Evolutionary conservation across 2,888 invertebrate genomes (phyloP).

Genomic region (Mesorhabditis sp.): DNA sequence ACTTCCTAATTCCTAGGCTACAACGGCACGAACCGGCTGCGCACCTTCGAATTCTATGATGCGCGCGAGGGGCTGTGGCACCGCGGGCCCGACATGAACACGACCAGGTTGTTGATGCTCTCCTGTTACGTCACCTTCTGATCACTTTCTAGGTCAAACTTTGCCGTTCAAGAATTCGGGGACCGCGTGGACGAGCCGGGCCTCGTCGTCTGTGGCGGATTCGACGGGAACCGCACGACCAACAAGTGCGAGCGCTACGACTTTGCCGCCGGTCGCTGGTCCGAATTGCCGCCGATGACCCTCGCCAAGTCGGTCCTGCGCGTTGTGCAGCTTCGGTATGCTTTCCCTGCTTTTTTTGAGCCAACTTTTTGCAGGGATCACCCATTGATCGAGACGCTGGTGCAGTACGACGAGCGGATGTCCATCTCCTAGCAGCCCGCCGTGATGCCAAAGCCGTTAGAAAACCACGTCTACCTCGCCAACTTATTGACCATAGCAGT

Average conservation of each 20-base stretch:
- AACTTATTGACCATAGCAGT: too few relatives aligned
- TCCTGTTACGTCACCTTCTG: too few relatives aligned
- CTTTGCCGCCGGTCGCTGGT: not conserved
- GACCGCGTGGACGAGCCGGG: not conserved
- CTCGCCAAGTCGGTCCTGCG: not conserved
- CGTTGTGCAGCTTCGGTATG: not conserved
- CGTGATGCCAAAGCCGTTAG: too few relatives aligned
- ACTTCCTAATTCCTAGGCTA: not conserved
- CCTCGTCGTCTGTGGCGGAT: not conserved
- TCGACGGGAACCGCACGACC: not conserved
- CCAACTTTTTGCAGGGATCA: not conserved
- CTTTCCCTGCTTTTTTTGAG: not conserved
- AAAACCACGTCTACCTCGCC: too few relatives aligned
- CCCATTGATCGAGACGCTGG: not conserved
- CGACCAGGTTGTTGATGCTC: not conserved
- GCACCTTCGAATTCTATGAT: not conserved
- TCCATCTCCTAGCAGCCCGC: too few relatives aligned
- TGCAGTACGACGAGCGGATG: not conserved
- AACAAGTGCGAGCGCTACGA: constrained; percentile 5
- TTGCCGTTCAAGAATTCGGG: not conserved
- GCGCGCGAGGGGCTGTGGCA: not conserved
- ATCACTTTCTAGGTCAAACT: not conserved
- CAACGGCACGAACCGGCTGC: not conserved
- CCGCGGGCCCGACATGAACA: not conserved
- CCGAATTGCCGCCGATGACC: not conserved